phyloP scores from a whole-genome alignment of 1,140 invertebrate genomes.

The Drosophila sechellia region DNA sequence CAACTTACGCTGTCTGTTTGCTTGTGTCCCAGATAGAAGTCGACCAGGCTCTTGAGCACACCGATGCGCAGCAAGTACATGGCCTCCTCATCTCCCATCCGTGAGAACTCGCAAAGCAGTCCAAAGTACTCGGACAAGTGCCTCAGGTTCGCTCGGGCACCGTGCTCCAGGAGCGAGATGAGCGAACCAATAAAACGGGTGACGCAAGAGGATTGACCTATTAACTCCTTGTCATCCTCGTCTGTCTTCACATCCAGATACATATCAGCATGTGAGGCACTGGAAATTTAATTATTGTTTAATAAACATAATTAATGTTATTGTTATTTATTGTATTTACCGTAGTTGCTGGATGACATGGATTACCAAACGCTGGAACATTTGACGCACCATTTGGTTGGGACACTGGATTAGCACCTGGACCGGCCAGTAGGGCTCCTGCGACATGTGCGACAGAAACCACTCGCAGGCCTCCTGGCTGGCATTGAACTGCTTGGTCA shows the following conservation, averaged over 20 bases:
- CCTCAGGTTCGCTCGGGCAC: slow-evolving; percentile 93
- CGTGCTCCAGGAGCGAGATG: slow-evolving; percentile 95
- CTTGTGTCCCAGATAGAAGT: slow-evolving; percentile 95
- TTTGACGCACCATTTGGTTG: slow-evolving; percentile 97
- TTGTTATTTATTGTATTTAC: slow-evolving; percentile 20
- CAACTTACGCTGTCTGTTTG: slow-evolving; percentile 81
- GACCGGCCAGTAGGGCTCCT: slow-evolving; percentile 97
- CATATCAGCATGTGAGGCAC: slow-evolving; percentile 89
- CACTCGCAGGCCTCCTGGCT: slow-evolving; percentile 96
- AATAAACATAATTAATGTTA: neutral
- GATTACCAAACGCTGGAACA: slow-evolving; percentile 96
- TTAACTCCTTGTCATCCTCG: slow-evolving; percentile 88
- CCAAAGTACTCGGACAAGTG: slow-evolving; percentile 97
- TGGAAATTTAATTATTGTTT: slow-evolving; percentile 27
- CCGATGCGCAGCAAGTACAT: slow-evolving; percentile 94
- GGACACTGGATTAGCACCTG: slow-evolving; percentile 98
- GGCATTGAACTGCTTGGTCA: slow-evolving; percentile 97
- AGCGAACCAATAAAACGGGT: slow-evolving; percentile 96
- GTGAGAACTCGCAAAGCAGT: slow-evolving; percentile 96
- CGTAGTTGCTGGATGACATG: slow-evolving; percentile 96
- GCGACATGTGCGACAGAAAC: slow-evolving; percentile 96
- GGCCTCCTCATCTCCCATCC: slow-evolving; percentile 97
- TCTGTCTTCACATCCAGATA: slow-evolving; percentile 90
- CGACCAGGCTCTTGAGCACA: slow-evolving; percentile 94
- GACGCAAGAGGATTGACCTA: slow-evolving; percentile 94